Base-by-base conservation (phyloP, 2,888 invertebrate genomes). In the Lasioglossum lativentre region DNA sequence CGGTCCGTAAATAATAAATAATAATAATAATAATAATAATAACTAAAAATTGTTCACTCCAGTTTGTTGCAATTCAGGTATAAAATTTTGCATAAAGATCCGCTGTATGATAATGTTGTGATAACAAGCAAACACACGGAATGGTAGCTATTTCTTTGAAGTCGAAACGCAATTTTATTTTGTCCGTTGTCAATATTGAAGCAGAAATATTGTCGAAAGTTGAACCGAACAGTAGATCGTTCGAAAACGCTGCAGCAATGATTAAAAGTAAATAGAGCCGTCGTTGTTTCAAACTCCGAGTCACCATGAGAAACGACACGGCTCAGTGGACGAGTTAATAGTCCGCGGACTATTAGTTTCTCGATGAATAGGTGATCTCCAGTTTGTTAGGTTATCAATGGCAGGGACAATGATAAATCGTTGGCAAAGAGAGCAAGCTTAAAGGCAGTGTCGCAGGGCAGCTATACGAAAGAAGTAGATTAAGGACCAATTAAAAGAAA, bases 391-490 rank as follows among this genome's bases (percentile, higher is more conserved):
- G n/a, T n/a, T 70, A 38, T 40, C 70, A 70, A 40, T 4, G n/a
- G n/a, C n/a, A n/a, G 23, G 70, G 70, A 40, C 70, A 40, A 38
- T 40, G 47, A 66, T 23, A 71, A 40, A 42, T 34, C 16, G 56
- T 6, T 30, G 66, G 56, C 70, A 16, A 52, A 10, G 30, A 10
- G 30, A 6, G 19, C n/a, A 5, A 30, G 72, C 19, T 75, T 30
- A 12, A 63, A 27, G 4, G 34, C n/a, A n/a, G n/a, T n/a, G 23
- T 8, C 19, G 34, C n/a, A 19, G 71, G n/a, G 19, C 5, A 40
- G 23, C 78, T 30, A n/a, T n/a, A 23, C 56, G 34, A 47, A 73
- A 47, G 76, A 83, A 72, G 40, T 72, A 72, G 66, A 68, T 79
- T 63, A 79, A 75, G 23, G 73, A 52, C 38, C 47, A 59, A 59